Evolutionary conservation across 1,140 invertebrate species (phyloP).

Genomic region (Drosophila sp.): DNA sequence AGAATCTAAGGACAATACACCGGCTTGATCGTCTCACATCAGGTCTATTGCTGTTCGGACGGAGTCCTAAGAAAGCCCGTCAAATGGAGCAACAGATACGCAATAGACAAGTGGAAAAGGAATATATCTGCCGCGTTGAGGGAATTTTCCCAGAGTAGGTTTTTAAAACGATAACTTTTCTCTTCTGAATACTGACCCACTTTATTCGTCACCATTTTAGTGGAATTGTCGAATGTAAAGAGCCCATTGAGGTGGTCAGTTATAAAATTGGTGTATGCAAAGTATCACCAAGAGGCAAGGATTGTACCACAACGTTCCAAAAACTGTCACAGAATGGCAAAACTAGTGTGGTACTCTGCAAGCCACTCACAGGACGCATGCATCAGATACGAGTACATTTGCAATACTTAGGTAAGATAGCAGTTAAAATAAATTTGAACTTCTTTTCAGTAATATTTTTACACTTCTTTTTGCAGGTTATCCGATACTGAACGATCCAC

Average conservation of each 20-base stretch:
- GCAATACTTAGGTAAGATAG: conserved; percentile 87
- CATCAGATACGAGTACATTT: conserved; percentile 99
- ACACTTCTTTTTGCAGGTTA: conserved; percentile 34
- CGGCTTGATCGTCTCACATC: conserved; percentile 96
- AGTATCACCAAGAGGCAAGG: conserved; percentile 95
- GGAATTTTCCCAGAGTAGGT: conserved; percentile 98
- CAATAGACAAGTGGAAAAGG: conserved; percentile 95
- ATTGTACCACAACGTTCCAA: conserved; percentile 95
- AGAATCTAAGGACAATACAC: conserved; percentile 96
- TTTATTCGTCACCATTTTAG: conserved; percentile 14
- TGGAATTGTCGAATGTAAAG: conserved; percentile 90
- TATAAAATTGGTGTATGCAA: conserved; percentile 98
- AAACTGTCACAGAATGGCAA: conserved; percentile 93
- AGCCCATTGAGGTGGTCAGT: conserved; percentile 97
- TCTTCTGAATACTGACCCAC: too few species aligned
- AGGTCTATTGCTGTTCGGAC: conserved; percentile 95
- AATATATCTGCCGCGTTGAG: conserved; percentile 98
- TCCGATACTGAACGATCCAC: conserved; percentile 96
- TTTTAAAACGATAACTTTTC: too few species aligned
- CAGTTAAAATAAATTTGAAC: background rate
- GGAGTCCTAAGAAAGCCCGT: conserved; percentile 95
- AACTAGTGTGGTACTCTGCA: conserved; percentile 96
- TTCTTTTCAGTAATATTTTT: background rate
- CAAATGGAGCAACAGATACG: conserved; percentile 97
- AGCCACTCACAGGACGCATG: conserved; percentile 97